A percentile compares a stretch with the other conserved stretches of the same genome.
Conservation (phyloP, 2,888 invertebrate species). For the Lissocephala sabroskyi region DNA sequence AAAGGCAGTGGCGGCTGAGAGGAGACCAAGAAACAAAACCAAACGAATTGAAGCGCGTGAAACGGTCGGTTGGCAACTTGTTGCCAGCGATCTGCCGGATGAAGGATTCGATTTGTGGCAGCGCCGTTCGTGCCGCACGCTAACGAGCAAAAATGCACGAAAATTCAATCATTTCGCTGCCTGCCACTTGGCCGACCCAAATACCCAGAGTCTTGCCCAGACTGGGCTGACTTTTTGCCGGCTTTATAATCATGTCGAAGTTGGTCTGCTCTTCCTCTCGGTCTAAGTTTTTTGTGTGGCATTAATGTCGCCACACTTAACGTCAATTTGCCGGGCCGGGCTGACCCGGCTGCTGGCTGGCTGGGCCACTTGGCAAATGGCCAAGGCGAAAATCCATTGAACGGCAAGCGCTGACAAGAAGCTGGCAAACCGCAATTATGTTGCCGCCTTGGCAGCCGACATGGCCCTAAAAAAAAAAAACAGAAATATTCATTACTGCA, state of each 20-base stretch:
- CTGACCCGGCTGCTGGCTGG: not conserved
- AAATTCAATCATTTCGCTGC: conserved; percentile 54
- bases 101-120: conserved; percentile 14
- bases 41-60: conserved; percentile 48
- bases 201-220: conserved; percentile 1
- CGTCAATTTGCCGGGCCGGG: conserved; percentile 41
- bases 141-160: conserved; percentile 60
- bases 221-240: conserved; percentile 28
- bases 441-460: no score
- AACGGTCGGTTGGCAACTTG: conserved; percentile 38
- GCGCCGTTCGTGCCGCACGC: conserved; percentile 58
- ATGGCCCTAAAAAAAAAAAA: no score
- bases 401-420: conserved; percentile 34
- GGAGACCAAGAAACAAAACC: conserved; percentile 36
- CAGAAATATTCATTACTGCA: conserved; percentile 1
- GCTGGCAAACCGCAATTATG: conserved; percentile 49
- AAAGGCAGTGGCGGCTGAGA: conserved; percentile 20
- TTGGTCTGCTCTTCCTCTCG: no score
- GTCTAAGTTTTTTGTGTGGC: no score
- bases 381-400: conserved; percentile 39
- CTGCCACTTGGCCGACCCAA: conserved; percentile 29
- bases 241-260: conserved; percentile 43
- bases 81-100: conserved; percentile 25
- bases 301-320: conserved; percentile 40
- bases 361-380: conserved; percentile 32